Percentiles rank a stretch among this genome's conserved stretches.
Evolutionary conservation across 1,140 invertebrate species (phyloP).

Genomic region (Drosophila elegans): DNA sequence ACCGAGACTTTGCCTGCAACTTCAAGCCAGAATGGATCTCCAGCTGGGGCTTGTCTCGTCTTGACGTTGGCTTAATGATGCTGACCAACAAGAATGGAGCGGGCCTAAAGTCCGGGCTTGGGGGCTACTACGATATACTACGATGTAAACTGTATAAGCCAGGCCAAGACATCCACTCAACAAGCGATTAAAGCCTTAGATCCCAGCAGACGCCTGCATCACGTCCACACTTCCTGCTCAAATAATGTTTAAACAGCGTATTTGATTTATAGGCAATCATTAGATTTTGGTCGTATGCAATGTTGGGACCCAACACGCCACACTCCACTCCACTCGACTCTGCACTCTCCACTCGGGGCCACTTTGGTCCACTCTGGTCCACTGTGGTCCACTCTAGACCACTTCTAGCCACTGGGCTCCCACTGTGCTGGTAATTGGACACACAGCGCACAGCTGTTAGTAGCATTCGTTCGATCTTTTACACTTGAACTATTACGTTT

Average conservation of each 20-base stretch:
- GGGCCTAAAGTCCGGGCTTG: conserved; percentile 10
- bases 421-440: conserved; percentile 80
- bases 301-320: conserved; percentile 40
- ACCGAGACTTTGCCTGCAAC: conserved; percentile 8
- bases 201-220: conserved; percentile 64
- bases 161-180: conserved; percentile 41
- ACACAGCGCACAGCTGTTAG: conserved; percentile 68
- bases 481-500: conserved; percentile 1
- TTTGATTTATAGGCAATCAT: conserved; percentile 82
- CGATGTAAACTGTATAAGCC: neutral
- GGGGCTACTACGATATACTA: neutral
- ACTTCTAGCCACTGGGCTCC: conserved; percentile 49
- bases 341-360: conserved; percentile 19
- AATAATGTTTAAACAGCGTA: conserved; percentile 79
- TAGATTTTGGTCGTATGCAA: conserved; percentile 72
- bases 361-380: conserved; percentile 11
- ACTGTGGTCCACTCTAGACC: conserved; percentile 19
- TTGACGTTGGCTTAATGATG: conserved; percentile 64
- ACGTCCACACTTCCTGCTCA: conserved; percentile 82
- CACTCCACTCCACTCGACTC: conserved; percentile 19
- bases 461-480: conserved; percentile 19
- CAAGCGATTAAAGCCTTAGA: conserved; percentile 67
- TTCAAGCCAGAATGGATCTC: conserved; percentile 30
- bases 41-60: conserved; percentile 52
- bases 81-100: conserved; percentile 47